phyloP scores from a whole-genome alignment of 2,797 vertebrate species.

The Hydrolagus colliei region DNA sequence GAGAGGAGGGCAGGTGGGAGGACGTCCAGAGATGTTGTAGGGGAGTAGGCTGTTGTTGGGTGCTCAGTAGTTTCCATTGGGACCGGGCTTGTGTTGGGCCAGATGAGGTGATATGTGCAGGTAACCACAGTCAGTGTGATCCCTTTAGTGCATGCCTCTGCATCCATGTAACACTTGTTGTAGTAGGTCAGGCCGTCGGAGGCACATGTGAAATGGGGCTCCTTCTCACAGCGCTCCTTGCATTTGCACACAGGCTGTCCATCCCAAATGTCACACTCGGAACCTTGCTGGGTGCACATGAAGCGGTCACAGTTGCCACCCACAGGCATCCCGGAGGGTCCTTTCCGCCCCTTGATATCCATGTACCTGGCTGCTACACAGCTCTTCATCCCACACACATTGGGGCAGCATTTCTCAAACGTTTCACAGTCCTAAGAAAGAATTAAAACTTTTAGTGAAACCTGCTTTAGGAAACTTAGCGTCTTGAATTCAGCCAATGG shows the following conservation, averaged over 20 bases:
- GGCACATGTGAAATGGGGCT: constrained; percentile 95
- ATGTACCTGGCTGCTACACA: constrained; percentile 91
- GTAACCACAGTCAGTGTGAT: constrained; percentile 72
- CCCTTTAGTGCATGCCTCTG: constrained; percentile 90
- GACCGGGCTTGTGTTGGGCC: constrained; percentile 86
- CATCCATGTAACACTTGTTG: constrained; percentile 98
- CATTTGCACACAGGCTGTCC: constrained; percentile 95
- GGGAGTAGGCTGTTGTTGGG: constrained; percentile 66
- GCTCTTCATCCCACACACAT: constrained; percentile 90
- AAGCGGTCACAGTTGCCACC: constrained; percentile 89
- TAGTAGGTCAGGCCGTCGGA: constrained; percentile 97
- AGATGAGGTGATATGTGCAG: constrained; percentile 80
- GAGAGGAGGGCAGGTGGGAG: constrained; percentile 70
- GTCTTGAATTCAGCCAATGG: not conserved
- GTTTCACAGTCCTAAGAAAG: constrained; percentile 82
- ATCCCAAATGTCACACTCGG: constrained; percentile 95
- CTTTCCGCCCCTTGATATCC: constrained; percentile 80
- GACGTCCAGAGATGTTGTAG: constrained; percentile 55
- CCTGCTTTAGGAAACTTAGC: not conserved
- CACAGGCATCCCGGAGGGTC: constrained; percentile 84
- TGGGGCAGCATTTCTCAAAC: constrained; percentile 94
- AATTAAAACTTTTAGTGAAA: not conserved
- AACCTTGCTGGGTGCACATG: constrained; percentile 94
- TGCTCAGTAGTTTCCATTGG: constrained; percentile 74
- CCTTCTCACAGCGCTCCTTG: constrained; percentile 88